Base-by-base conservation (phyloP, 1,140 invertebrate species). In the Drosophila insularis region DNA sequence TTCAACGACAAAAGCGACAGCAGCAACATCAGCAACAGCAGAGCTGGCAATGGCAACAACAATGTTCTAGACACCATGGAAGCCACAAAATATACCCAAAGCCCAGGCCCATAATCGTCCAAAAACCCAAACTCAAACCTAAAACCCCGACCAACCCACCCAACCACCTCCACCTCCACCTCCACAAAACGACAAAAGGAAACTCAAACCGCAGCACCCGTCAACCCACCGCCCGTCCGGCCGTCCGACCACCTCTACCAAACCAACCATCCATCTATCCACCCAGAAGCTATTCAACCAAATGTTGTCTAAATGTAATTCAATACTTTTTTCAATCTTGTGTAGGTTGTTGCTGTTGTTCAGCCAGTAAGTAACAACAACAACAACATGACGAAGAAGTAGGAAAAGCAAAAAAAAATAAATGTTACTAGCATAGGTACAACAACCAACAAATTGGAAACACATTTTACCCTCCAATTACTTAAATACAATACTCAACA, bases 261-360 rank as follows among this genome's bases (percentile, higher is more conserved):
- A n/a, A 31, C 62, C 23, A 13, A 10, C 74, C 19, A 19, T 35
- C 58, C 19, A 50, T 31, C 63, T 43, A 19, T 50, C 17, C 43
- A 59, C 56, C 40, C 78, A 72, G 78, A 75, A 78, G 81, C 78
- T 78, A 87, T 87, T 86, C 82, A 86, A 86, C 75, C 82, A 79
- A 86, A 86, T 87, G 82, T 86, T 87, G 82, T 87, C 79, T 87
- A 82, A 87, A 87, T 89, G 82, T 87, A 87, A 87, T 87, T 87
- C 82, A 87, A 87, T 87, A 87, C 82, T 87, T 82, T 74, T 86
- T 87, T 74, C 82, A 87, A 80, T 87, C 72, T 87, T 62, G 68
- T 67, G 68, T 43, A 60, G 68, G 72, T 73, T 77, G 72, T 63
- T 74, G 58, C 46, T 31, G 64, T 68, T 61, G 50, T 8, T 19